Conservation (phyloP, 2,113 vertebrate genomes). For the Prochilodus magdalenae region DNA sequence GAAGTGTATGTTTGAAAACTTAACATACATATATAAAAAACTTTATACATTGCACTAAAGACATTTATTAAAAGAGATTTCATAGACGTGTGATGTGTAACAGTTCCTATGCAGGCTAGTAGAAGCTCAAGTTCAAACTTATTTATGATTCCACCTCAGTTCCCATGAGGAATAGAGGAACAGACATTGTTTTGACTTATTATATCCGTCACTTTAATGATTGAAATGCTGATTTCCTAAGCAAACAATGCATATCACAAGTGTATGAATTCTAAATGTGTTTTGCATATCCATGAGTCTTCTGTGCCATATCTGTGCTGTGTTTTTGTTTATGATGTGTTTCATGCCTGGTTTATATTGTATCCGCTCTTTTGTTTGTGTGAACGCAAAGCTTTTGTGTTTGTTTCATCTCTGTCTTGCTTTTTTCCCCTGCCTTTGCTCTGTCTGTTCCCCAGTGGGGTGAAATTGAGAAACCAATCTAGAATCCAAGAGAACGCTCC, state of each 20-base stretch:
- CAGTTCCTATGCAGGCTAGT: not conserved
- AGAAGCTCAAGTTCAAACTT: not conserved
- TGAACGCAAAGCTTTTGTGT: conserved; percentile 65
- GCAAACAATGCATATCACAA: conserved; percentile 27
- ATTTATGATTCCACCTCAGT: not conserved
- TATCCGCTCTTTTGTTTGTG: conserved; percentile 21
- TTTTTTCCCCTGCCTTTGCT: conserved; percentile 30
- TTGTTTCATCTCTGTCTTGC: conserved; percentile 58
- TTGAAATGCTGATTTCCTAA: not conserved
- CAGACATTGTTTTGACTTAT: not conserved
- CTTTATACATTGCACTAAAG: no score
- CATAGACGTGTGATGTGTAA: not conserved
- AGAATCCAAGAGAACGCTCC: conserved; percentile 81
- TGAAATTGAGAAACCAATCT: conserved; percentile 85
- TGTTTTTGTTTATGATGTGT: not conserved
- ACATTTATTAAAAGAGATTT: no score
- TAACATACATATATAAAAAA: no score
- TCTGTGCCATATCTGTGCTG: not conserved
- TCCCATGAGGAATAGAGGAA: not conserved
- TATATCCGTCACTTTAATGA: not conserved
- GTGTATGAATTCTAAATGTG: not conserved
- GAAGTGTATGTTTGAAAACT: no score
- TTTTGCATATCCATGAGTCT: not conserved
- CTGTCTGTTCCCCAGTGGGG: conserved; percentile 70
- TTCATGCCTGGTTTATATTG: not conserved